Percentiles rank a stretch among this genome's conserved stretches.
These are phyloP conservation scores for Peromyscus maniculatus DNA, from an alignment of 2,113 vertebrate genomes.

Conservation along the genomic window DNA sequence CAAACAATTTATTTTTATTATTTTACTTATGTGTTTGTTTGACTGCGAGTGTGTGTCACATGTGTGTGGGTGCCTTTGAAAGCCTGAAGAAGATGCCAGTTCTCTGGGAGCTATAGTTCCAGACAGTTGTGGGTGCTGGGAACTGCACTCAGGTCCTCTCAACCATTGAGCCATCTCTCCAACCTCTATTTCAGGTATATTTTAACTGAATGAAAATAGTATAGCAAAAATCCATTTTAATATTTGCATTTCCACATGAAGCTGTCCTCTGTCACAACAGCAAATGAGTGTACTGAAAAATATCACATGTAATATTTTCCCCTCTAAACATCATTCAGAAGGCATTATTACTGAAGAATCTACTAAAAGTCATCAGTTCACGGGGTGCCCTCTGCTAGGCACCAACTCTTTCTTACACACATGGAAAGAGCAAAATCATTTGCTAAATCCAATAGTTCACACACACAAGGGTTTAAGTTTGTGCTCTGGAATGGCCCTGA, in stretches of 20 bases:
- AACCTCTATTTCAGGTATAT: neutral
- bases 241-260: neutral
- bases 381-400: neutral
- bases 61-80: neutral
- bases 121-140: neutral
- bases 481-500: neutral
- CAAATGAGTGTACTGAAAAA: neutral
- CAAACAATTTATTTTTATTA: neutral
- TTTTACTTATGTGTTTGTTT: neutral
- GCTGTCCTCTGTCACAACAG: neutral
- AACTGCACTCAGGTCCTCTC: neutral
- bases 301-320: neutral
- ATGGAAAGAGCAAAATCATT: neutral
- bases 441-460: neutral
- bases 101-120: neutral
- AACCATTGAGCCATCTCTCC: neutral
- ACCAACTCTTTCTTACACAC: neutral
- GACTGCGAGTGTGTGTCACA: neutral
- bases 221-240: neutral
- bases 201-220: neutral
- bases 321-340: neutral
- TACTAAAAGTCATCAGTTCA: conserved; percentile 28
- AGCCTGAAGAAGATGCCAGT: neutral
- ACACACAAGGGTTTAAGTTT: neutral
- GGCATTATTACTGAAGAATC: neutral